A percentile compares a stretch with the other conserved stretches of the same genome.
phyloP scores from a whole-genome alignment of 1,140 invertebrate genomes.

The Asobara japonica region DNA sequence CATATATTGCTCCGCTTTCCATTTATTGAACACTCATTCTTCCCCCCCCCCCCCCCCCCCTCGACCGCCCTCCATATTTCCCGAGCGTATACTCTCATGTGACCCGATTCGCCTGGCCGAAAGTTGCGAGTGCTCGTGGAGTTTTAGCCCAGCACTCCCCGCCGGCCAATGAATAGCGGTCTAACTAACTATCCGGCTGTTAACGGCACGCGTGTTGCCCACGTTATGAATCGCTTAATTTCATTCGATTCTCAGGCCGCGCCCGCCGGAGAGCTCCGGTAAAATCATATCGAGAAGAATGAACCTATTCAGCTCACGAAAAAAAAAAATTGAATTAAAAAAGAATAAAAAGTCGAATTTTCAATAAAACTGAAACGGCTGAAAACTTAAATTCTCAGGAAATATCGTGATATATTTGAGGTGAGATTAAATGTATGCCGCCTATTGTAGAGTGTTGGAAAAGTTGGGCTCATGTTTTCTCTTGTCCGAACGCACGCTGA shows the following conservation, averaged over 20 bases:
- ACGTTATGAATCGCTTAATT: conserved; percentile 54
- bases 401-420: neutral
- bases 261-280: conserved; percentile 4
- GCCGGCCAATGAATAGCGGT: conserved; percentile 45
- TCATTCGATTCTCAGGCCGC: conserved; percentile 44
- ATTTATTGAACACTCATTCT: conserved; percentile 12
- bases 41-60: too few species aligned
- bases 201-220: conserved; percentile 45
- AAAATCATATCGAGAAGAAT: conserved; percentile 45
- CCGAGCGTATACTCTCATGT: conserved; percentile 18
- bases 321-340: conserved; percentile 8
- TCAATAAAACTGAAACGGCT: neutral
- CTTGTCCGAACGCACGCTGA: too few species aligned
- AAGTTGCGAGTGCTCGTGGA: conserved; percentile 18
- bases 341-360: neutral
- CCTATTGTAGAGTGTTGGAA: too few species aligned
- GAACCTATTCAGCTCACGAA: conserved; percentile 42
- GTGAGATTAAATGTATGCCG: neutral
- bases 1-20: conserved; percentile 14
- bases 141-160: neutral
- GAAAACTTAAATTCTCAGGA: neutral
- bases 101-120: conserved; percentile 5
- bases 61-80: conserved; percentile 9
- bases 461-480: too few species aligned
- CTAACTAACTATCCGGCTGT: conserved; percentile 49